Conservation (phyloP, 2,888 invertebrate species). For the Platycheirus rosarum region DNA sequence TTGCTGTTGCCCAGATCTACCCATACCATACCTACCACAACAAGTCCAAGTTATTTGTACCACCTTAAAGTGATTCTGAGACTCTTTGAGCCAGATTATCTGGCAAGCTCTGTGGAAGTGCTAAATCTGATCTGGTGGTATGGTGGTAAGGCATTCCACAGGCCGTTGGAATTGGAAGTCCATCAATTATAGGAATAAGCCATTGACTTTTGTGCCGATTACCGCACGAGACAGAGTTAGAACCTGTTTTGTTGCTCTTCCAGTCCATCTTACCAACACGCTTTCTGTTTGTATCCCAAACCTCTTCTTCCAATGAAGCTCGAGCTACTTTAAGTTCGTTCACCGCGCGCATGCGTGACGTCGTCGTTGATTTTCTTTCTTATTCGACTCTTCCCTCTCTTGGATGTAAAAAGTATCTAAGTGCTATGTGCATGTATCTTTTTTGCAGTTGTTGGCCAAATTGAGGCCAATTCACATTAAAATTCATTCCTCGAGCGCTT, state of each 20-base stretch:
- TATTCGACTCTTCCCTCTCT: slow-evolving; percentile 26
- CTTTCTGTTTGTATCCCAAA: too few relatives aligned
- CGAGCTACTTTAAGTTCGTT: slow-evolving; percentile 82
- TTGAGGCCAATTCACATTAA: slow-evolving; percentile 56
- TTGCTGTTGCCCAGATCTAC: slow-evolving; percentile 43
- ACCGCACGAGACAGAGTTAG: slow-evolving; percentile 18
- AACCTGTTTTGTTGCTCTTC: slow-evolving; percentile 46
- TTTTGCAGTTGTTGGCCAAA: slow-evolving; percentile 36
- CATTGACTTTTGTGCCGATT: slow-evolving; percentile 65
- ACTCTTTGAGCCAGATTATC: too few relatives aligned
- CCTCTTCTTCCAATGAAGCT: slow-evolving; percentile 80
- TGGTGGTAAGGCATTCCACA: slow-evolving; percentile 44
- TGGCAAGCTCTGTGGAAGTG: neutral
- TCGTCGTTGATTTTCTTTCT: slow-evolving; percentile 54
- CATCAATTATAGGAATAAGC: slow-evolving; percentile 39
- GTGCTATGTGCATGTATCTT: slow-evolving; percentile 25
- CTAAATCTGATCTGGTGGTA: slow-evolving; percentile 9
- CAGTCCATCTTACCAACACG: slow-evolving; percentile 35
- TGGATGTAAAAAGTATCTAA: slow-evolving; percentile 1
- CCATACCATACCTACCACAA: slow-evolving; percentile 69
- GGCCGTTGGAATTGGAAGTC: slow-evolving; percentile 56
- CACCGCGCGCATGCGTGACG: slow-evolving; percentile 78
- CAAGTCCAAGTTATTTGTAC: neutral
- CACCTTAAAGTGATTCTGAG: too few relatives aligned
- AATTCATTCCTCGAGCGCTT: slow-evolving; percentile 23